Conservation (phyloP, 2,888 invertebrate species). For the Octonoba sinensis region DNA sequence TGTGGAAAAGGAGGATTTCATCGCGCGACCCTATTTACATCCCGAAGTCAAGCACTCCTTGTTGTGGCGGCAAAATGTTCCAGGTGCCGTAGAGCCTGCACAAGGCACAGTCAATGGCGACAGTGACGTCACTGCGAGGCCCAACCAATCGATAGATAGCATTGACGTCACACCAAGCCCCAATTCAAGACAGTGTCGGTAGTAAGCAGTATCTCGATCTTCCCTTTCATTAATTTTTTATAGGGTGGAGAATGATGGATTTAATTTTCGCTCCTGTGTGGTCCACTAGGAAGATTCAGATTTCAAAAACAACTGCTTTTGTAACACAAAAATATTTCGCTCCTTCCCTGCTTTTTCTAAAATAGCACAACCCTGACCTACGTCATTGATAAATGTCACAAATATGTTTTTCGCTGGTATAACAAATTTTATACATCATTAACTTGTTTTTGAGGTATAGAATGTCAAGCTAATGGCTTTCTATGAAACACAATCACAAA, state of each 20-base stretch:
- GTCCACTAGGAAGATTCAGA: too few species aligned
- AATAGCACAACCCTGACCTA: too few species aligned
- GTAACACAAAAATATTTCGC: too few species aligned
- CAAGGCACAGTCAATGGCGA: slow-evolving; percentile 57
- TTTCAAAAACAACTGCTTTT: too few species aligned
- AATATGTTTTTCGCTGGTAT: too few species aligned
- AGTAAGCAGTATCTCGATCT: slow-evolving; percentile 40
- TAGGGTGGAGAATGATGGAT: slow-evolving; percentile 13
- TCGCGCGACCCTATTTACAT: background rate
- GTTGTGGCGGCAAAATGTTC: slow-evolving; percentile 41
- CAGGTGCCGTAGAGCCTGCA: slow-evolving; percentile 33
- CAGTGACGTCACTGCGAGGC: slow-evolving; percentile 55
- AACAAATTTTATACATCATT: too few species aligned
- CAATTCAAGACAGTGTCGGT: slow-evolving; percentile 45
- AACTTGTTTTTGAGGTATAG: too few species aligned
- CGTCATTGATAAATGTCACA: too few species aligned
- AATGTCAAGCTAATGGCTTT: too few species aligned
- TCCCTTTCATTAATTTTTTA: slow-evolving; percentile 55
- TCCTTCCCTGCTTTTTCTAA: too few species aligned
- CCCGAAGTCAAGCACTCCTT: slow-evolving; percentile 30
- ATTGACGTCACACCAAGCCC: slow-evolving; percentile 59
- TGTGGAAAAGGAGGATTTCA: too few species aligned
- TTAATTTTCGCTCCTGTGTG: slow-evolving; percentile 26
- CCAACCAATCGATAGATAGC: slow-evolving; percentile 62
- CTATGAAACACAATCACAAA: too few species aligned